Evolutionary conservation across 2,113 vertebrate genomes (phyloP).

Genomic region (Pomatostomus ruficeps): DNA sequence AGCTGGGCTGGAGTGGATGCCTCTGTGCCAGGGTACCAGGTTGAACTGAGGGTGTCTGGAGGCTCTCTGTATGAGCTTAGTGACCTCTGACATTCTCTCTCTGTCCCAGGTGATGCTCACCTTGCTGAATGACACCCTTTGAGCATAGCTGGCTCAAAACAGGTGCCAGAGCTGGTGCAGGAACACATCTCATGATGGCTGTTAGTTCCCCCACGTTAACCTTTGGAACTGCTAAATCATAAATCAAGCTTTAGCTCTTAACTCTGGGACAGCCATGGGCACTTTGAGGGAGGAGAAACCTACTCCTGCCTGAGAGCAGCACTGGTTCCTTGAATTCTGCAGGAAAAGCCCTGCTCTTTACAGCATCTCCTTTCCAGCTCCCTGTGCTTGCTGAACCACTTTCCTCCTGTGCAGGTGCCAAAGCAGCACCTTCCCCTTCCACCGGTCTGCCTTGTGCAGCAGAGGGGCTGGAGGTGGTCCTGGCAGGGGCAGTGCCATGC

Average conservation of each 20-base stretch:
- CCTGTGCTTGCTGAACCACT: accelerated
- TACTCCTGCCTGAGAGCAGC: not conserved
- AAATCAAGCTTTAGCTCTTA: not conserved
- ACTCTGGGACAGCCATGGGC: accelerated
- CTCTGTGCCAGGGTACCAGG: not conserved
- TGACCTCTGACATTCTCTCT: not conserved
- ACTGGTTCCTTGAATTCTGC: accelerated
- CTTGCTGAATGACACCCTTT: not conserved
- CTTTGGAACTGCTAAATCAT: not conserved
- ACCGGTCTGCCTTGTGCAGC: accelerated
- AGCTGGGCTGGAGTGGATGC: not conserved
- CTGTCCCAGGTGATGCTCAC: not conserved
- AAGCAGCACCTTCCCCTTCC: accelerated
- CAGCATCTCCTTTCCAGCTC: not conserved
- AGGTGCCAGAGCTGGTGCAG: not conserved
- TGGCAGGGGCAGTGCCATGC: not conserved
- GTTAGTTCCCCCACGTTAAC: not conserved
- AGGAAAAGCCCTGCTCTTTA: not conserved
- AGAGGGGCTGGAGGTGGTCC: not conserved
- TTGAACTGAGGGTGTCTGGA: not conserved
- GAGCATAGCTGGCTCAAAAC: not conserved
- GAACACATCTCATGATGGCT: not conserved
- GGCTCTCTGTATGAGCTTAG: not conserved
- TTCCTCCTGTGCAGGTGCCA: not conserved
- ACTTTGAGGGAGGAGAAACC: not conserved